These are phyloP conservation scores for Campoletis raptor DNA, from an alignment of 2,888 invertebrate genomes.

Conservation along the genomic window DNA sequence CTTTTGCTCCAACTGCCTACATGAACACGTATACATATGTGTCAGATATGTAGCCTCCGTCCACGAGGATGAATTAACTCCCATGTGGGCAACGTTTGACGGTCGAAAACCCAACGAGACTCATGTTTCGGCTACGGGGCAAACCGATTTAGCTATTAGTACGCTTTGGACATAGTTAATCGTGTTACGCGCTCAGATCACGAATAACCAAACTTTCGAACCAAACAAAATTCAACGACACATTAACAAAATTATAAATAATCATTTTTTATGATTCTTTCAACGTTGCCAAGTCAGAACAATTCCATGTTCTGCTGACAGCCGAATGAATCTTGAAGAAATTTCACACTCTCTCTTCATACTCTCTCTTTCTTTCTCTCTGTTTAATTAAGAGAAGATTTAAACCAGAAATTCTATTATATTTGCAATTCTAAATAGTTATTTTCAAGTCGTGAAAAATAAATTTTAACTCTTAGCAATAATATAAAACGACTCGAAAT, in stretches of 20 bases:
- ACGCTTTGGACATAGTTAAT: constrained; percentile 37
- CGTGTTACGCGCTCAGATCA: constrained; percentile 15
- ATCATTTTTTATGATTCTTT: too few species aligned
- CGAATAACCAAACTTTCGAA: background rate
- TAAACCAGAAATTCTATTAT: too few species aligned
- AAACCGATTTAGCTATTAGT: constrained; percentile 69
- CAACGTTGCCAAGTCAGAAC: too few species aligned
- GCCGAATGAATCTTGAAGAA: too few species aligned
- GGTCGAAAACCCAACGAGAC: constrained; percentile 51
- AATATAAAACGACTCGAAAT: background rate
- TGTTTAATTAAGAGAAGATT: too few species aligned
- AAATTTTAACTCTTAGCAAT: background rate
- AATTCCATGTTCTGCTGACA: too few species aligned
- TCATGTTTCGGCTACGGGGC: constrained; percentile 70
- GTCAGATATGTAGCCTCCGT: background rate
- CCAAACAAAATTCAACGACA: background rate
- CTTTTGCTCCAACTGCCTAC: constrained; percentile 66
- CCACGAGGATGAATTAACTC: constrained; percentile 48
- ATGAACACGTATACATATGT: background rate
- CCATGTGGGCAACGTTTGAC: constrained; percentile 62
- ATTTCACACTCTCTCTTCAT: too few species aligned
- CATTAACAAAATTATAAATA: too few species aligned
- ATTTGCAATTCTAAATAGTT: too few species aligned
- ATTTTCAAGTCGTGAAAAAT: too few species aligned
- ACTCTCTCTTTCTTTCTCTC: too few species aligned